Base-by-base conservation (phyloP, 2,888 invertebrate genomes). In the Atherix ibis region DNA sequence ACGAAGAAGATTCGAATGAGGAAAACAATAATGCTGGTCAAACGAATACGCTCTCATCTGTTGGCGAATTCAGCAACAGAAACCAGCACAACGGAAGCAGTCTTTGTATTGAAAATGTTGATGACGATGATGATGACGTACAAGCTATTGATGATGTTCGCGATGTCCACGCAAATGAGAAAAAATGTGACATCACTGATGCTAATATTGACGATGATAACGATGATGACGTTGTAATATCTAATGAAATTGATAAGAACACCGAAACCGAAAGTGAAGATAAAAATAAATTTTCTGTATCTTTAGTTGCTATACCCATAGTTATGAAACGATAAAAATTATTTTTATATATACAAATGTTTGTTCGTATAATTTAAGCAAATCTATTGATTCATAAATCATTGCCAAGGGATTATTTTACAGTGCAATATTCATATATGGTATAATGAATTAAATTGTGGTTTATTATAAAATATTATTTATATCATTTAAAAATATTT, bases 221-320 rank as follows among this genome's bases (percentile, higher is more conserved):
- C 17, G 17, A 18, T 10, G 29, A 18, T 13, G n/a, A 29, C 9
- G 25, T 12, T 9, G 10, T 5, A 3, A 25, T 28, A n/a, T 22
- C 13, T 10, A 28, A 36, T 13, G 16, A 17, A 10, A 32, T 4
- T 5, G 28, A 32, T 29, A 18, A 26, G 19, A 24, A 29, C 19
- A 35, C 32, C 15, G 30, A 27, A 32, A 27, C 32, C 15, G 33
- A 27, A 13, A 27, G 30, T 25, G 34, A 32, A 15, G 37, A 37
- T 13, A 30, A 29, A 29, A 33, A 24, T 13, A 30, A 37, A 24
- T 40, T 35, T 29, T 30, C 40, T 19, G 13, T 33, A 15, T 33
- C 31, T 28, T 35, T 40, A 27, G 40, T 40, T 31, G 34, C 38
- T 29, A 40, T 40, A 25, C 40, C 40, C 25, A 38, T 40, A 29